These are phyloP conservation scores for Ifrita kowaldi DNA, from an alignment of 2,113 vertebrate genomes.

Conservation along the genomic window DNA sequence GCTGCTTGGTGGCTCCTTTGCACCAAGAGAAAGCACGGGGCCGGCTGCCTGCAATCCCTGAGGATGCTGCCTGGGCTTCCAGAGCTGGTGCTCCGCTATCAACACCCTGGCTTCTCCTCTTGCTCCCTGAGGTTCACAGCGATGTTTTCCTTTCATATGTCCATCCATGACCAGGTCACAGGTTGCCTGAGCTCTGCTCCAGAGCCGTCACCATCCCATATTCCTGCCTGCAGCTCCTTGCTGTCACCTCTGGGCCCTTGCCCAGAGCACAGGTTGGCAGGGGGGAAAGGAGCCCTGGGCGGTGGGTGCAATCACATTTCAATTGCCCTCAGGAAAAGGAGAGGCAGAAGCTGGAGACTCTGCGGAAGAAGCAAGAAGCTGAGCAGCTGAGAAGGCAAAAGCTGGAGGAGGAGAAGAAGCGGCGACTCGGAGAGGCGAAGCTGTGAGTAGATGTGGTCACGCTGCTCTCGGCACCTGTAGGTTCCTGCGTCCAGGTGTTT, in stretches of 20 bases:
- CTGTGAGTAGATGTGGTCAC: conserved; percentile 68
- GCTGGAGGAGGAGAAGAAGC: conserved; percentile 87
- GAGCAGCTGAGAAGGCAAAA: conserved; percentile 86
- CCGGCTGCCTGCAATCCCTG: background rate
- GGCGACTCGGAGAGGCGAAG: conserved; percentile 82
- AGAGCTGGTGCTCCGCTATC: background rate
- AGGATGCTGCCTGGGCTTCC: background rate
- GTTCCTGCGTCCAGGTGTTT: no score
- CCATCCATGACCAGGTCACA: background rate
- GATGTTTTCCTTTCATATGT: background rate
- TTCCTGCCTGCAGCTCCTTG: background rate
- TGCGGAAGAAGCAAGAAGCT: conserved; percentile 87
- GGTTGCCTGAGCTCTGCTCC: background rate
- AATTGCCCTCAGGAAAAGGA: conserved; percentile 79
- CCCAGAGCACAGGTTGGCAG: background rate
- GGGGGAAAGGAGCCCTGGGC: background rate
- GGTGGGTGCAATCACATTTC: background rate
- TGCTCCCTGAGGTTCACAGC: background rate
- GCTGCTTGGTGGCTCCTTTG: background rate
- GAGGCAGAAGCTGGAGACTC: conserved; percentile 81
- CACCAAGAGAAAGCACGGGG: background rate
- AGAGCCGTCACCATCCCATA: background rate
- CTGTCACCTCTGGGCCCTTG: background rate
- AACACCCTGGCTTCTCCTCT: background rate
- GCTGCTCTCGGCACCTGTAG: background rate